Conservation (phyloP, 2,888 invertebrate genomes). For the Andrena bicolor region DNA sequence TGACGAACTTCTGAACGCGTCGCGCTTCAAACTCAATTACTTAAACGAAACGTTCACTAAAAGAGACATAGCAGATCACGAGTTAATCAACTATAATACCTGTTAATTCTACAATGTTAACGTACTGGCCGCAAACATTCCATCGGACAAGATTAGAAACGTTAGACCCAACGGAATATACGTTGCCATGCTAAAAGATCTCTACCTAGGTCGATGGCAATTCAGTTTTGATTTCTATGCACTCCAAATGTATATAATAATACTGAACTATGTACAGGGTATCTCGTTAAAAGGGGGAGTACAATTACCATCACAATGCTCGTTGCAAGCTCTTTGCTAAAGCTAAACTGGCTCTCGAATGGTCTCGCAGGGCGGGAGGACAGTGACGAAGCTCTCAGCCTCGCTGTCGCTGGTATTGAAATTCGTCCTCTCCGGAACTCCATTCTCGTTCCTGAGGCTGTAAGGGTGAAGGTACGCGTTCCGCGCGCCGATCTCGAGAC, state of each 20-base stretch:
- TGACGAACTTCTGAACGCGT: conserved; percentile 72
- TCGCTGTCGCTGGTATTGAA: conserved; percentile 85
- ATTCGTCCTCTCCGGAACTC: conserved; percentile 72
- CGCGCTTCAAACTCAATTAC: conserved; percentile 50
- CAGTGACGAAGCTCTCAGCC: conserved; percentile 85
- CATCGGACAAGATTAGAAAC: not conserved
- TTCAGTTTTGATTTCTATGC: conserved; percentile 58
- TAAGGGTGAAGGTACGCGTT: conserved; percentile 67
- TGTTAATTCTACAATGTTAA: conserved; percentile 21
- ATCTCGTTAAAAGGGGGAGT: not conserved
- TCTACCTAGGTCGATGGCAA: conserved; percentile 55
- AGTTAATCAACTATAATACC: not conserved
- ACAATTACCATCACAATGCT: conserved; percentile 35
- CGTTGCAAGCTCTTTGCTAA: not conserved
- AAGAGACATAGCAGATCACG: not conserved
- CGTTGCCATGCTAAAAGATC: conserved; percentile 5
- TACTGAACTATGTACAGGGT: conserved; percentile 16
- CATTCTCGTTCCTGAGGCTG: conserved; percentile 55
- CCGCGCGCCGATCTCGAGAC: conserved; percentile 71
- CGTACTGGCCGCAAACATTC: conserved; percentile 40
- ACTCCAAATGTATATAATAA: conserved; percentile 34
- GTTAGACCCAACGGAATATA: not conserved
- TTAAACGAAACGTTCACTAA: not conserved
- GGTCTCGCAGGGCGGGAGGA: conserved; percentile 78
- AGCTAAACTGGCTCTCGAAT: conserved; percentile 18